phyloP scores from a whole-genome alignment of 2,888 invertebrate genomes.

The Melinaea marsaeus region DNA sequence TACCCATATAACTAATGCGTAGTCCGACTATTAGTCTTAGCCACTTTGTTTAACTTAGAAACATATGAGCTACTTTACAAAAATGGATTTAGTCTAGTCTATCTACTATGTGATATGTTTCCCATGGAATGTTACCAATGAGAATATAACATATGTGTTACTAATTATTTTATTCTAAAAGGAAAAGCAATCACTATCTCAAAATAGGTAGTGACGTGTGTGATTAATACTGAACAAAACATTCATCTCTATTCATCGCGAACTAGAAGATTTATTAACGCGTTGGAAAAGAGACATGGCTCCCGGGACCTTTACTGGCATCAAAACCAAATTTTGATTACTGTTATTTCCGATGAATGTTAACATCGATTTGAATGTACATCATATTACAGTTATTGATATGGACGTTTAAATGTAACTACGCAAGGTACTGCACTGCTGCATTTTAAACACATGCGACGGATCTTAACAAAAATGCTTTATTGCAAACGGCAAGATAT shows the following conservation, averaged over 20 bases:
- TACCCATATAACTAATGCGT: constrained; percentile 75
- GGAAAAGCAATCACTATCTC: not conserved
- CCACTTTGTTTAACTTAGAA: constrained; percentile 62
- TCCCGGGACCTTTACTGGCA: constrained; percentile 62
- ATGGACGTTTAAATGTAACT: not conserved
- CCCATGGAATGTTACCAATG: not conserved
- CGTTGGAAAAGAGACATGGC: constrained; percentile 62
- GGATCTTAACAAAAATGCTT: not conserved
- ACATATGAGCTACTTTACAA: constrained; percentile 53
- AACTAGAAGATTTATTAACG: constrained; percentile 66
- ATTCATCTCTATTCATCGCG: constrained; percentile 68
- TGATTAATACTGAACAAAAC: constrained; percentile 46
- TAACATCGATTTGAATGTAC: constrained; percentile 49
- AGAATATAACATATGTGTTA: too few relatives aligned
- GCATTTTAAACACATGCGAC: not conserved
- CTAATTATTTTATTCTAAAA: too few relatives aligned
- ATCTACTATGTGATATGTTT: too few relatives aligned
- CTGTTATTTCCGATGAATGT: constrained; percentile 55
- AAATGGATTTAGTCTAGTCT: constrained; percentile 21
- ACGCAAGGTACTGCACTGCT: too few relatives aligned
- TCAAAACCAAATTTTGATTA: constrained; percentile 66
- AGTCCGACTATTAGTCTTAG: constrained; percentile 73
- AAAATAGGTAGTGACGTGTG: constrained; percentile 12
- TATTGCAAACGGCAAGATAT: constrained; percentile 33
- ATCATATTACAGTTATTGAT: not conserved